Base-by-base conservation (phyloP, 23 tunicate genomes). In the Ciona savignyi region DNA sequence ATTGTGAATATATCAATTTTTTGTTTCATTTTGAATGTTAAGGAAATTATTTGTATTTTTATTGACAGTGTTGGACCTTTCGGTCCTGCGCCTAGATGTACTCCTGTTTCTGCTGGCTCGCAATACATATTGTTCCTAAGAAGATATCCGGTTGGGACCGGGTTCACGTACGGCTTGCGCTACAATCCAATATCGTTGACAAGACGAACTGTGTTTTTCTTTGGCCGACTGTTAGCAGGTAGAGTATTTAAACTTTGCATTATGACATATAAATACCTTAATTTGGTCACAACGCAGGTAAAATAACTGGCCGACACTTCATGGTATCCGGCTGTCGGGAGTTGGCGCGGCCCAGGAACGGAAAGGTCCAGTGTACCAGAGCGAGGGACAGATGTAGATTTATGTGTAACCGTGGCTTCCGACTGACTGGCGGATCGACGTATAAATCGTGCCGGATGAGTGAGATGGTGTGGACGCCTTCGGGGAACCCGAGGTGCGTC, bases 241-340 rank as follows among this genome's bases (percentile, higher is more conserved):
- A 3, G 1, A n/a, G n/a, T n/a, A n/a, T n/a, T n/a, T n/a, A n/a
- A n/a, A n/a, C n/a, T n/a, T n/a, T n/a, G n/a, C n/a, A n/a, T n/a
- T n/a, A n/a, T n/a, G 49, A 4, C 56, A 15, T 42, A 9, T 42
- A 42, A 15, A 42, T 15, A 42, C 9, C 9, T 42, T 15, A 42
- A 42, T 9, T 25, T 63, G 15, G 67, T 21, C 22, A 23, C 6
- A 4, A 63, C 28, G 15, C 22, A 71, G 77, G 77, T 11, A 72
- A 35, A 35, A 72, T 72, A 2, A 49, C 77, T 22, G 77, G 77
- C 29, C 77, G 48, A 27, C 64, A 35, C 1, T 25, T 51, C 3
- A 72, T 72, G 77, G 32, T 32, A 19, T 74, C 78, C 1, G 78
- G 78, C 19, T 74, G 78, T 25, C 78, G 78, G 27, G 62, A 29